phyloP scores from a whole-genome alignment of 2,888 invertebrate species.

The Bhutanitis thaidina region DNA sequence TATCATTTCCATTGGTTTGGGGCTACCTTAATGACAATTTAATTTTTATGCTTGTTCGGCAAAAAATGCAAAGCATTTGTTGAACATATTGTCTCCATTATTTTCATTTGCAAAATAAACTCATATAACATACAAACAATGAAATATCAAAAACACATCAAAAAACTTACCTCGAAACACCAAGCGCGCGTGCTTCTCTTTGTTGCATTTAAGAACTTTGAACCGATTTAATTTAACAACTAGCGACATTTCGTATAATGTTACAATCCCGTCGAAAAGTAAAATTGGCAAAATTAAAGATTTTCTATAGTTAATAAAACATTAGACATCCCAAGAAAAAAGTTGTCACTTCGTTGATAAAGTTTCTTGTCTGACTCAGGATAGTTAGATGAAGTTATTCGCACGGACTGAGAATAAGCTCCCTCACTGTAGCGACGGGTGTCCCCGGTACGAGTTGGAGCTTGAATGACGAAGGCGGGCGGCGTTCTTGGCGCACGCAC shows the following conservation, averaged over 20 bases:
- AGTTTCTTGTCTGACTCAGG: slow-evolving; percentile 5
- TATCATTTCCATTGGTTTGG: too few species aligned
- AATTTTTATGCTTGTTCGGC: too few species aligned
- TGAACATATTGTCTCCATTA: too few species aligned
- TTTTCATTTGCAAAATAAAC: too few species aligned
- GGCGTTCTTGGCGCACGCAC: slow-evolving; percentile 19
- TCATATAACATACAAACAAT: too few species aligned
- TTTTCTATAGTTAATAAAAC: neutral
- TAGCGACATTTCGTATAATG: slow-evolving; percentile 80
- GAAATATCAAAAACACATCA: too few species aligned
- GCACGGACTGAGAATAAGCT: slow-evolving; percentile 1
- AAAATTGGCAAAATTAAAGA: neutral
- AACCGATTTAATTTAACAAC: slow-evolving; percentile 84
- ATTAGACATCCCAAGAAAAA: neutral
- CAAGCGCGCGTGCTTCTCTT: slow-evolving; percentile 83
- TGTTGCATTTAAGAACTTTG: slow-evolving; percentile 83
- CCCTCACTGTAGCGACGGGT: neutral
- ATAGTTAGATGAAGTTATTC: slow-evolving; percentile 20
- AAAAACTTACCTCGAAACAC: slow-evolving; percentile 87
- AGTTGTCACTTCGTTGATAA: neutral
- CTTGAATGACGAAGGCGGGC: slow-evolving; percentile 40
- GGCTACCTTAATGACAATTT: too few species aligned
- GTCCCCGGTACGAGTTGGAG: slow-evolving; percentile 11
- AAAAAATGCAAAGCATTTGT: too few species aligned
- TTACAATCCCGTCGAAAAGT: slow-evolving; percentile 5